These are phyloP conservation scores for Lagodon rhomboides DNA, from an alignment of 2,797 vertebrate species.

Conservation along the genomic window DNA sequence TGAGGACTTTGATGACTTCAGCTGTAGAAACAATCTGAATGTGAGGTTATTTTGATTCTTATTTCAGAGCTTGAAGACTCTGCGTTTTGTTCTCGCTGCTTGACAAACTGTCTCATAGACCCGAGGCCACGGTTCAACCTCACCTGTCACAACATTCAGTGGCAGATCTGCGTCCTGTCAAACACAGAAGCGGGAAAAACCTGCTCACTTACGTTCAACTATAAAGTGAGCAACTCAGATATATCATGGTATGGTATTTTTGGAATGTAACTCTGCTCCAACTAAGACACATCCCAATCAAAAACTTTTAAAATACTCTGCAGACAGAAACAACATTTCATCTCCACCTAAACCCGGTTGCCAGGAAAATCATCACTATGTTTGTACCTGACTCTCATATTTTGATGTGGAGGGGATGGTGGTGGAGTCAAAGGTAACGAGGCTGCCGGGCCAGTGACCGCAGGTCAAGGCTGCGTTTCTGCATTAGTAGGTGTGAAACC, in stretches of 20 bases:
- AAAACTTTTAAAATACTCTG: background rate
- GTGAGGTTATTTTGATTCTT: conserved; percentile 28
- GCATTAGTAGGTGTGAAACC: too few species aligned
- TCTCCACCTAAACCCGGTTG: background rate
- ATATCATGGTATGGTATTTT: background rate
- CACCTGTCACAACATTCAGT: conserved; percentile 38
- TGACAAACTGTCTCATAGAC: conserved; percentile 22
- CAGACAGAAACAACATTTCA: conserved; percentile 13
- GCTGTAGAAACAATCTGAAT: background rate
- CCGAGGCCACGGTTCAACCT: conserved; percentile 23
- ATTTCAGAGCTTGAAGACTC: background rate
- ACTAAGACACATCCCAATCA: background rate
- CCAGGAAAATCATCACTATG: too few species aligned
- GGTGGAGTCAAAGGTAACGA: too few species aligned
- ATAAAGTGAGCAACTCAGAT: background rate
- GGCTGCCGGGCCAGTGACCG: too few species aligned
- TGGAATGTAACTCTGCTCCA: background rate
- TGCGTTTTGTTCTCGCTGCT: background rate
- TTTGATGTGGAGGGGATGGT: too few species aligned
- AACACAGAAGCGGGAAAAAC: background rate
- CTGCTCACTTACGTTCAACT: background rate
- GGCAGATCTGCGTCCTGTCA: conserved; percentile 12
- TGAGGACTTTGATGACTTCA: conserved; percentile 6
- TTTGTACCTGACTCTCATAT: too few species aligned
- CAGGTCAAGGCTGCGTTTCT: too few species aligned